These are phyloP conservation scores for Pseudoatta argentina DNA, from an alignment of 1,140 invertebrate species.

Conservation along the genomic window DNA sequence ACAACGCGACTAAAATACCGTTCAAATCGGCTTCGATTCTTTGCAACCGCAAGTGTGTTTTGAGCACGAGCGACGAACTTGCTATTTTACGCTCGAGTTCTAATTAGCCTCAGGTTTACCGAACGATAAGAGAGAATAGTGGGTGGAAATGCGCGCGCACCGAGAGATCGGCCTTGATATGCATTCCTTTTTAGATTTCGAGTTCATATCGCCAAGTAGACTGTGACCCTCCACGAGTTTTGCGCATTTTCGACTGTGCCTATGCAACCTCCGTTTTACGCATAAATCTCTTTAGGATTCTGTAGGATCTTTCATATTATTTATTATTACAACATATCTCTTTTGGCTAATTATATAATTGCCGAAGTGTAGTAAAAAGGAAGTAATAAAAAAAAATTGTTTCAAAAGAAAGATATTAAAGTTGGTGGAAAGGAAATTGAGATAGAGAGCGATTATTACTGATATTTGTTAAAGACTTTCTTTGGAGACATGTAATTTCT, in stretches of 20 bases:
- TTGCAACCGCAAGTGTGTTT: neutral
- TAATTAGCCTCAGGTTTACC: slow-evolving; percentile 67
- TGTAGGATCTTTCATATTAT: neutral
- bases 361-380: neutral
- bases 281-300: neutral
- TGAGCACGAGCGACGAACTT: neutral
- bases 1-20: slow-evolving; percentile 53
- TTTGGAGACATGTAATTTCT: slow-evolving; percentile 1
- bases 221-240: slow-evolving; percentile 77
- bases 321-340: neutral
- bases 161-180: slow-evolving; percentile 84
- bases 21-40: slow-evolving; percentile 39
- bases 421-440: neutral
- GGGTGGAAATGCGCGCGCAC: slow-evolving; percentile 56
- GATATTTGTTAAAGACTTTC: neutral
- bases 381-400: neutral
- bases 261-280: neutral
- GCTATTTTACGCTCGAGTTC: slow-evolving; percentile 49
- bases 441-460: neutral
- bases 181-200: slow-evolving; percentile 81
- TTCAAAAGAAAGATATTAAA: neutral
- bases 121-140: slow-evolving; percentile 74
- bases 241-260: slow-evolving; percentile 27
- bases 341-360: neutral
- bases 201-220: slow-evolving; percentile 83